Evolutionary conservation across 92 coral and sea anemone genomes (phyloP), one percentile per base, ranked within the genome.

Genomic region (Epizoanthus fatuus): DNA sequence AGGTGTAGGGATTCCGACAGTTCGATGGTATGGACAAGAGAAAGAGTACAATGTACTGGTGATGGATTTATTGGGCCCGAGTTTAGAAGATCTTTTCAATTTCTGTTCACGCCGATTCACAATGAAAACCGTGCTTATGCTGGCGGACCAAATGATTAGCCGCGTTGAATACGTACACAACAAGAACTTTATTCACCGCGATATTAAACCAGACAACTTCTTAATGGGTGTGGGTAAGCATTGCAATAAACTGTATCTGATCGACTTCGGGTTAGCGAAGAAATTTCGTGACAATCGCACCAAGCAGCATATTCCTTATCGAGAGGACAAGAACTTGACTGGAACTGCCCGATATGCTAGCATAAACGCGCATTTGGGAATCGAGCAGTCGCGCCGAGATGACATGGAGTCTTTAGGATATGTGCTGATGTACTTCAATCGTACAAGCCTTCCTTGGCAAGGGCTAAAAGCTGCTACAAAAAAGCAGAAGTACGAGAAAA

Each of bases 91-190:
- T 77, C 95, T 97, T 64, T 97, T 97, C 92, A 97, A 97, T 88
- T 97, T 97, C 81, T 97, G 99, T 88, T 97, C 99, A 81, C 97
- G 99, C 85, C 99, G 99, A 60, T 97, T 97, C 86, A 97, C 99
- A 67, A 97, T 97, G 99, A 97, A 97, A 94, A 97, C 99, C 58
- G 99, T 97, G 44, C 87, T 97, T 63, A 97, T 97, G 99, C 75
- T 97, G 60, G 99, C 99, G 67, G 99, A 97, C 95, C 99, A 97
- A 88, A 97, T 97, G 99, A 95, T 97, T 56, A 95, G 99, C 81
- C 95, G 99, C 32, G 92, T 93, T 20, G 99, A 97, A 75, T 97
- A 97, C 87, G 99, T 97, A 38, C 99, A 97, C 80, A 97, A 97
- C 92, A 97, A 97, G 94, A 97, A 97, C 94, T 97, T 97, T 63